A percentile compares a stretch with the other conserved stretches of the same genome.
Evolutionary conservation across 2,113 vertebrate species (phyloP).

Genomic region (Tyrannus savana): DNA sequence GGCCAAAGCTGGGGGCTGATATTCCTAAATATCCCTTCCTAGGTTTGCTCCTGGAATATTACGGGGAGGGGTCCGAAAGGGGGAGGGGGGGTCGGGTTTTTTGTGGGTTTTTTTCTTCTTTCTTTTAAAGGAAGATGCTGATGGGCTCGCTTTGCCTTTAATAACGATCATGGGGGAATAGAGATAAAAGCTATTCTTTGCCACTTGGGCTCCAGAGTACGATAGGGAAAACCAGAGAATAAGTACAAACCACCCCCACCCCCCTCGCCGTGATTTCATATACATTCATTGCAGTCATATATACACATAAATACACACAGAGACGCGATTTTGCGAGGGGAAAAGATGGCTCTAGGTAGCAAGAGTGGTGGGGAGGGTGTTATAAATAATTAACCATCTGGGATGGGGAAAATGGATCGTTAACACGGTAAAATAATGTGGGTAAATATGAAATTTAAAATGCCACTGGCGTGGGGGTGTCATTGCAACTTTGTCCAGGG

Average conservation of each 20-base stretch:
- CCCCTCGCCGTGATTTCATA: background rate
- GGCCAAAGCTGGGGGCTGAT: conserved; percentile 26
- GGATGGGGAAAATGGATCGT: background rate
- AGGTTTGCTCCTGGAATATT: conserved; percentile 3
- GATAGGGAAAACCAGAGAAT: background rate
- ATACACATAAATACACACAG: fast-evolving
- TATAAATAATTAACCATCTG: background rate
- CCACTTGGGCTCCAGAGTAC: background rate
- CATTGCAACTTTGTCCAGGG: background rate
- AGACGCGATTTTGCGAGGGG: fast-evolving
- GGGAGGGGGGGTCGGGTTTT: background rate
- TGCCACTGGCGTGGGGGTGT: background rate
- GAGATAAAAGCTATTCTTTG: background rate
- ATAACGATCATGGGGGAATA: background rate
- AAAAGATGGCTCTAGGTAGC: background rate
- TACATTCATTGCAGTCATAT: fast-evolving
- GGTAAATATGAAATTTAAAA: background rate
- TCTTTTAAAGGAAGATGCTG: conserved; percentile 4
- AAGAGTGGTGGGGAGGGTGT: background rate
- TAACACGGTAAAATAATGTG: background rate
- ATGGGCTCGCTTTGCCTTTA: background rate
- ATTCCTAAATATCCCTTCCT: background rate
- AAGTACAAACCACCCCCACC: background rate
- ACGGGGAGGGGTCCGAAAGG: background rate
- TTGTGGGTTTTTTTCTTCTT: background rate